Base-by-base conservation (phyloP, 2,797 vertebrate genomes). In the Erpetoichthys calabaricus region DNA sequence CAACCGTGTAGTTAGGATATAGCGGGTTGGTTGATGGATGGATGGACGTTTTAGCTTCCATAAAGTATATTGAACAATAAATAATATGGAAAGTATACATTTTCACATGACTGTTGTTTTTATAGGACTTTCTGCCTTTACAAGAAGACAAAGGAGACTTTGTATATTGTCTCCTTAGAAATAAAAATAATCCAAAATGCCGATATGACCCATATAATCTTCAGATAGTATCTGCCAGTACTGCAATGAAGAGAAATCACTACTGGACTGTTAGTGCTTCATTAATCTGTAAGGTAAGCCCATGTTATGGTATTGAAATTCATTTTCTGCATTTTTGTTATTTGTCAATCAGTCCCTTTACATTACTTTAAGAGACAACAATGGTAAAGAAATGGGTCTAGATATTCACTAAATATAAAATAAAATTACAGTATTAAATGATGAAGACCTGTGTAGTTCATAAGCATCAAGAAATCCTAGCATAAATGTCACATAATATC, bases 231-330 rank as follows among this genome's bases (percentile, higher is more conserved):
- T 79, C 76, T 45, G 59, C 65, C 3, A 58, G 71, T 45, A 65
- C 42, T 57, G 80, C 80, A n/a, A 66, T 69, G 60, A 66, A 55
- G 3, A 67, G 57, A 55, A 66, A 66, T 58, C 64, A 69, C 55
- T 83, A 76, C 55, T 84, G 82, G 78, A 73, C 68, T 7, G 43
- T 82, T 56, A 73, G 70, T 45, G 82, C 80, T 54, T 80, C 80
- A 2, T 75, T 70, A 57, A 59, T 83, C 43, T 68, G 75, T 47
- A 79, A 84, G 80, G 82, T 85, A 74, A 57, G 0, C 3, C 9
- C 9, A 9, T 47, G 5, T 6, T 6, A 47, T 9, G 3, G 9
- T 2, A 47, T 47, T 6, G 6, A 47, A 9, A 6, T 6, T 47
- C 9, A 47, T 6, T 47, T 6, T 6, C 9, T 6, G 46, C 46